Evolutionary conservation across 2,888 invertebrate species (phyloP), one percentile per base, ranked within the genome.

Genomic region (Lithosia quadra): DNA sequence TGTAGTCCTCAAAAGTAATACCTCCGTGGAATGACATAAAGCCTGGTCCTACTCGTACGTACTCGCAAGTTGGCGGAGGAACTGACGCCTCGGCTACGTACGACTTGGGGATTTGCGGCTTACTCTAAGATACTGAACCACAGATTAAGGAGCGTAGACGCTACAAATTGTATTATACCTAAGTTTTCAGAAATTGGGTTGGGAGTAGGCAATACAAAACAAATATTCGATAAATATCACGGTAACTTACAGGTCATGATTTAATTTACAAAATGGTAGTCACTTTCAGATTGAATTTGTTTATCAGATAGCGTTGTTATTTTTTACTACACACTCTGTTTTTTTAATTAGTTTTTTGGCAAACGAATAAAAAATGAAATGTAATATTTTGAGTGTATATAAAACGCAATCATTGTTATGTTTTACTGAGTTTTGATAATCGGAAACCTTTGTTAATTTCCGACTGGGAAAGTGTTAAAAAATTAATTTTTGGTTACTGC

Each of bases 91-190:
- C 63, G 61, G 63, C 58, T 80, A 72, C 75, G 75, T 80, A 75
- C 74, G 74, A 73, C 74, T 78, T 61, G 65, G 69, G 67, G 73
- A 74, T 72, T 78, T 80, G 80, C 67, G 80, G 80, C 71, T 78
- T 77, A 77, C 67, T 70, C 61, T 71, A 71, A 75, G 71, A 68
- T 73, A 73, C 61, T 61, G 69, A 21, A 36, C 0, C 75, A 71
- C 11, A 77, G 80, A 80, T 28, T 65, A 71, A 21, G 9, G 1
- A 36, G 7, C 10, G 34, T 18, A 79, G 79, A 78, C n/a, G 43
- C 8, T 68, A 18, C 34, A 11, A 11, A 9, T 33, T 28, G 15
- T 39, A 24, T 61, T 61, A 2, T 15, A 4, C 28, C 21, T 28
- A 57, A 21, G 21, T 34, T 59, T 33, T 11, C 18, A 18, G 2